phyloP scores from a whole-genome alignment of 2,113 vertebrate species.

The Sus scrofa region DNA sequence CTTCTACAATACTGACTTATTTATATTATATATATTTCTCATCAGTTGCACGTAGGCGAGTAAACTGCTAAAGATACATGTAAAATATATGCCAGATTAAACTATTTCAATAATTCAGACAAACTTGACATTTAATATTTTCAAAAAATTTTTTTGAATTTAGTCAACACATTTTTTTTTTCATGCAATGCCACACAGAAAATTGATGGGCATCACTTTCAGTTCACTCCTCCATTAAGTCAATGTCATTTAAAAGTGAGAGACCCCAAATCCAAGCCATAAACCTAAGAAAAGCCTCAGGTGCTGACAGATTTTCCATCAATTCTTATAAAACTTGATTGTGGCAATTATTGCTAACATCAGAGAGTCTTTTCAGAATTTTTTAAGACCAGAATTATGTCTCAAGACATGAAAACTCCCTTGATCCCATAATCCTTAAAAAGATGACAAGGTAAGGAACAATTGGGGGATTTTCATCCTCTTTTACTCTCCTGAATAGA shows the following conservation, averaged over 20 bases:
- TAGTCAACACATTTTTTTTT: constrained; percentile 58
- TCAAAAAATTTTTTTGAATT: constrained; percentile 50
- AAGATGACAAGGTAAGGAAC: constrained; percentile 80
- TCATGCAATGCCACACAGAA: background rate
- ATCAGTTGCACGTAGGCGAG: background rate
- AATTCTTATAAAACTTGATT: constrained; percentile 76
- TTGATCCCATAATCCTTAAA: constrained; percentile 82
- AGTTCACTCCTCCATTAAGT: constrained; percentile 72
- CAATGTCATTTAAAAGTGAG: constrained; percentile 77
- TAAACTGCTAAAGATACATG: background rate
- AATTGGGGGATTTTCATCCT: constrained; percentile 78
- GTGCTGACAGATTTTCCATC: constrained; percentile 76
- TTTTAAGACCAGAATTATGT: constrained; percentile 83
- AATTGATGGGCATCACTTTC: constrained; percentile 54
- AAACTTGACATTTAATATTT: constrained; percentile 33
- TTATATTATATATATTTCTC: background rate
- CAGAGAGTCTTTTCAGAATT: constrained; percentile 81
- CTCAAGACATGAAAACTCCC: constrained; percentile 82
- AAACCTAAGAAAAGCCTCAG: constrained; percentile 76
- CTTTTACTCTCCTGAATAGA: constrained; percentile 76
- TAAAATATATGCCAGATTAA: background rate
- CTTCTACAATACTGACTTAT: background rate
- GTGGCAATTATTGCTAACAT: constrained; percentile 79
- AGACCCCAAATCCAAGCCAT: constrained; percentile 69
- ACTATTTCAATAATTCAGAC: background rate